These are phyloP conservation scores for Notocelia uddmanniana DNA, from an alignment of 2,888 invertebrate species.

Conservation along the genomic window DNA sequence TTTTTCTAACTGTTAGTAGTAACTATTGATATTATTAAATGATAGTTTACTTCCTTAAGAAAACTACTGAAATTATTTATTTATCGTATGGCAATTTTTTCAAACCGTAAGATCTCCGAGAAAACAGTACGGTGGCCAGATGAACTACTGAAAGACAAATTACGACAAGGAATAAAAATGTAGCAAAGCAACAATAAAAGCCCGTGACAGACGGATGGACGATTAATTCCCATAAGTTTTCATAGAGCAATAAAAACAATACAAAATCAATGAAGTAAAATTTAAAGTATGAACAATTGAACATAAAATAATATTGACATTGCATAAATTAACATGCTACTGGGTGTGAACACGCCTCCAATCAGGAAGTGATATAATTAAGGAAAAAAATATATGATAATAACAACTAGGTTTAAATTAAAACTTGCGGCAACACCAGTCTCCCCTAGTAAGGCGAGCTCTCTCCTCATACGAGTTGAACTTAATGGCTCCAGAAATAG, in stretches of 20 bases:
- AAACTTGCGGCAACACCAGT: constrained; percentile 17
- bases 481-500: constrained; percentile 68
- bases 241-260: background rate
- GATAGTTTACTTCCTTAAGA: too few species aligned
- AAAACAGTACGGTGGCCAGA: too few species aligned
- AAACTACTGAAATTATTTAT: too few species aligned
- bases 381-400: constrained; percentile 3
- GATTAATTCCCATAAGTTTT: background rate
- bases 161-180: background rate
- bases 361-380: background rate
- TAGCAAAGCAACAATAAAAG: background rate
- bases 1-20: too few species aligned
- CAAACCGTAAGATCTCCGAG: too few species aligned
- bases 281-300: too few species aligned
- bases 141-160: too few species aligned
- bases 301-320: background rate
- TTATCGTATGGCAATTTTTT: too few species aligned
- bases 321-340: background rate
- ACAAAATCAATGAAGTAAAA: background rate
- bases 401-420: constrained; percentile 34
- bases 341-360: background rate
- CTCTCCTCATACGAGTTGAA: constrained; percentile 43
- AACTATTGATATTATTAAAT: background rate
- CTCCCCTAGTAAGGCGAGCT: constrained; percentile 38
- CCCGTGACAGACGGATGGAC: background rate